A percentile compares a stretch with the other conserved stretches of the same genome.
These are phyloP conservation scores for Caenorhabditis sinica DNA, from an alignment of 2,888 invertebrate species.

Conservation along the genomic window DNA sequence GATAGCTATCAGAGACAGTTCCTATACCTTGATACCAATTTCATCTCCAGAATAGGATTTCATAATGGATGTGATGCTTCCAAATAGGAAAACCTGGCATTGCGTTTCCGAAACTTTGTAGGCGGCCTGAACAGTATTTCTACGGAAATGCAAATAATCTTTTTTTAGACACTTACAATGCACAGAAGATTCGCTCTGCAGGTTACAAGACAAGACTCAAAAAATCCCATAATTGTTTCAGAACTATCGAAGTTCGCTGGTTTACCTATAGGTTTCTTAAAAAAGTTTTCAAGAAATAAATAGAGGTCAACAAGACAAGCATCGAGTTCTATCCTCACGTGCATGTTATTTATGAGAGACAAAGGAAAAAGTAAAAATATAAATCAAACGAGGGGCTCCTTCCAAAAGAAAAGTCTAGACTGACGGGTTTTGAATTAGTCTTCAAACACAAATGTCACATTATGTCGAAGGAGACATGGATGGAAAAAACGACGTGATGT, in stretches of 20 bases:
- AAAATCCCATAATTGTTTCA: background rate
- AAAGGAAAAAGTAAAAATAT: background rate
- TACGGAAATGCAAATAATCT: background rate
- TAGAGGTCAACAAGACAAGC: too few relatives aligned
- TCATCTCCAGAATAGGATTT: background rate
- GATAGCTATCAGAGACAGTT: background rate
- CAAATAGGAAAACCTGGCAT: background rate
- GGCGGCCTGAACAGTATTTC: background rate
- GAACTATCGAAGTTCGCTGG: background rate
- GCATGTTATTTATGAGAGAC: too few relatives aligned
- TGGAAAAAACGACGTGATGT: too few relatives aligned
- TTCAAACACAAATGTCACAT: too few relatives aligned
- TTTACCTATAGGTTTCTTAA: too few relatives aligned
- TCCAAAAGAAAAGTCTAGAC: background rate
- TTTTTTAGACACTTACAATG: background rate
- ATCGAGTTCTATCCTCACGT: background rate
- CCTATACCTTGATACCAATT: background rate
- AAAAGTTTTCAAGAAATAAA: too few relatives aligned
- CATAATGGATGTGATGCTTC: background rate
- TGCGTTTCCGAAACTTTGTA: background rate
- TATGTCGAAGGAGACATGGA: too few relatives aligned
- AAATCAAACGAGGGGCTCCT: background rate
- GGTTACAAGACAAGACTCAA: background rate
- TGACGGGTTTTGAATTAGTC: too few relatives aligned
- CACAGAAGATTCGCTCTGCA: background rate